Evolutionary conservation across 2,113 vertebrate species (phyloP).

Genomic region (Rafetus swinhoei): DNA sequence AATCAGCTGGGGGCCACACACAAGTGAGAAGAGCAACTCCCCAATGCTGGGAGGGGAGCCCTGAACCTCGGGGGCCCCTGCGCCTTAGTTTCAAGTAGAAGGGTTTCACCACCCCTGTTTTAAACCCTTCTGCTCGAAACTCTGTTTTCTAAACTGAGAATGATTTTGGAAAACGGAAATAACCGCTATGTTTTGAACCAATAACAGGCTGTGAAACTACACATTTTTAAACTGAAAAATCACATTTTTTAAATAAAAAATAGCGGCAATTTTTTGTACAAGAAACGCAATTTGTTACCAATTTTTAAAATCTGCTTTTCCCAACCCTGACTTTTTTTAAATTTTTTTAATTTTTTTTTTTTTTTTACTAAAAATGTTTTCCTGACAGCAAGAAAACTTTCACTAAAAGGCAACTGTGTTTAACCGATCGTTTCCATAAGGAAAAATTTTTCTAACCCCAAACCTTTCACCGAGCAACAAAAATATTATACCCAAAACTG

Average conservation of each 20-base stretch:
- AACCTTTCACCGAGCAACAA: background rate
- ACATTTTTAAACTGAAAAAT: background rate
- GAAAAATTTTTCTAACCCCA: background rate
- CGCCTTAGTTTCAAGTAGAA: too few relatives aligned
- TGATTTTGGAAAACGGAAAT: background rate
- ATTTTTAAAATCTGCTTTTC: background rate
- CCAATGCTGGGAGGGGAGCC: too few relatives aligned
- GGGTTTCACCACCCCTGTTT: too few relatives aligned
- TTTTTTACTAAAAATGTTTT: background rate
- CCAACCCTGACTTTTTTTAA: background rate
- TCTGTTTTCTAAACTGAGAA: background rate
- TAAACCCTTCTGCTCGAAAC: background rate
- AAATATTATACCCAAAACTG: background rate
- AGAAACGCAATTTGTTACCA: background rate
- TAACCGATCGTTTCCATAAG: background rate
- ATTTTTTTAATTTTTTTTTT: too few relatives aligned
- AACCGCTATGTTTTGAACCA: background rate
- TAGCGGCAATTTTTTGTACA: background rate
- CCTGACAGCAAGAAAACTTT: background rate
- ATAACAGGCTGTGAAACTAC: background rate
- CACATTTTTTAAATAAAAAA: background rate
- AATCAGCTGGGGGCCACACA: too few relatives aligned
- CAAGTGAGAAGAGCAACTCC: too few relatives aligned
- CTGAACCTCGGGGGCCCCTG: too few relatives aligned
- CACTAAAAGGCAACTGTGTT: background rate